These are phyloP conservation scores for Thalassoma bifasciatum DNA, from an alignment of 2,113 vertebrate genomes.

Conservation along the genomic window DNA sequence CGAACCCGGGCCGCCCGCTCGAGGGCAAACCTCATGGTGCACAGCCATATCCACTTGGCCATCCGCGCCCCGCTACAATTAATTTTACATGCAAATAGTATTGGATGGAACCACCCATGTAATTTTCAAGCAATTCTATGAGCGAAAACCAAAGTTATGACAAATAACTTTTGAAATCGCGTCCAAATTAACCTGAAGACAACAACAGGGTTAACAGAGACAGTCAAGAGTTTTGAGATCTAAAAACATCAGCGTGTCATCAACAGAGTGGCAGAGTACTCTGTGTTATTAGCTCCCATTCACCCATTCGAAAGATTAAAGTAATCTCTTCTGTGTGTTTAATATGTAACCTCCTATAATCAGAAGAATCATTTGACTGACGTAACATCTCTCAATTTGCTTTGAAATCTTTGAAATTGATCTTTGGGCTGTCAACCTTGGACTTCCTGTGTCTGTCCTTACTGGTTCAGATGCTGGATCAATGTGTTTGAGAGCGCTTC, in stretches of 20 bases:
- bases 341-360: slow-evolving; percentile 26
- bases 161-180: too few relatives aligned
- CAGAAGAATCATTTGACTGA: background rate
- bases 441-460: slow-evolving; percentile 19
- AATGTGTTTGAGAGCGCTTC: slow-evolving; percentile 62
- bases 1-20: too few relatives aligned
- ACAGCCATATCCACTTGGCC: too few relatives aligned
- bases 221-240: background rate
- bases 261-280: background rate
- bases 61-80: too few relatives aligned
- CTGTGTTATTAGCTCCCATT: background rate
- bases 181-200: too few relatives aligned
- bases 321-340: slow-evolving; percentile 6
- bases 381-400: background rate
- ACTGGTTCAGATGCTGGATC: slow-evolving; percentile 59
- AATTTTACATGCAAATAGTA: too few relatives aligned
- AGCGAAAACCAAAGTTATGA: too few relatives aligned
- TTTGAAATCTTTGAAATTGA: slow-evolving; percentile 33
- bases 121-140: too few relatives aligned
- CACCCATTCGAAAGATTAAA: slow-evolving; percentile 1
- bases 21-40: too few relatives aligned
- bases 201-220: too few relatives aligned
- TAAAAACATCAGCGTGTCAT: slow-evolving; percentile 19
- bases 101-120: too few relatives aligned
- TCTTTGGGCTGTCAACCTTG: slow-evolving; percentile 39